Percentiles rank a stretch among this genome's conserved stretches.
Evolutionary conservation across 2,888 invertebrate genomes (phyloP).

Genomic region (Scaptomyza cyrtandrae): DNA sequence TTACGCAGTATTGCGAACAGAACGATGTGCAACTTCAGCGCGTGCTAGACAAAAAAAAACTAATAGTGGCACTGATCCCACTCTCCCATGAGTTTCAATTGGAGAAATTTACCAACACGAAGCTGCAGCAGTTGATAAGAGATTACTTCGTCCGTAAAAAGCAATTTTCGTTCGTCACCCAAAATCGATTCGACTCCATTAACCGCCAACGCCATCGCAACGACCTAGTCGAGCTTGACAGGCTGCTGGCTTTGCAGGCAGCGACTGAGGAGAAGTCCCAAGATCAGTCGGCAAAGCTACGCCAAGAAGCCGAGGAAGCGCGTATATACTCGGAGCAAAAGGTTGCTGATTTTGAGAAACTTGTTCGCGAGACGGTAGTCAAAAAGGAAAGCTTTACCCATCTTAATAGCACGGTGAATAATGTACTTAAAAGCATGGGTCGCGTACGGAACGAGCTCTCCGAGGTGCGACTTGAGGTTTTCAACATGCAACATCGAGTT

Average conservation of each 20-base stretch:
- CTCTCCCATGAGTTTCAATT: fast-evolving
- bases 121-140: neutral
- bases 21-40: neutral
- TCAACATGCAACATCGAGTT: slow-evolving; percentile 39
- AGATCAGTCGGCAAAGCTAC: neutral
- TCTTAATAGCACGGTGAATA: neutral
- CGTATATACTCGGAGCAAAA: neutral
- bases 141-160: slow-evolving; percentile 37
- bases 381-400: slow-evolving; percentile 11
- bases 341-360: neutral
- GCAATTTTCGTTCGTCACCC: neutral
- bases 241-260: neutral
- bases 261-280: neutral
- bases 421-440: slow-evolving; percentile 23
- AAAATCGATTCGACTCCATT: neutral
- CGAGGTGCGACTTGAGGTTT: slow-evolving; percentile 18
- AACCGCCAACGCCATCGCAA: slow-evolving; percentile 2
- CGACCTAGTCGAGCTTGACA: slow-evolving; percentile 30
- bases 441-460: slow-evolving; percentile 31
- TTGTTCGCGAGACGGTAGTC: slow-evolving; percentile 3
- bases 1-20: slow-evolving; percentile 4
- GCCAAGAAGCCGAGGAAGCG: neutral
- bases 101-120: fast-evolving
- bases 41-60: slow-evolving; percentile 36
- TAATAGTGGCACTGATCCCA: slow-evolving; percentile 1